Evolutionary conservation across 2,113 vertebrate genomes (phyloP).

Genomic region (Heterochromis multidens): DNA sequence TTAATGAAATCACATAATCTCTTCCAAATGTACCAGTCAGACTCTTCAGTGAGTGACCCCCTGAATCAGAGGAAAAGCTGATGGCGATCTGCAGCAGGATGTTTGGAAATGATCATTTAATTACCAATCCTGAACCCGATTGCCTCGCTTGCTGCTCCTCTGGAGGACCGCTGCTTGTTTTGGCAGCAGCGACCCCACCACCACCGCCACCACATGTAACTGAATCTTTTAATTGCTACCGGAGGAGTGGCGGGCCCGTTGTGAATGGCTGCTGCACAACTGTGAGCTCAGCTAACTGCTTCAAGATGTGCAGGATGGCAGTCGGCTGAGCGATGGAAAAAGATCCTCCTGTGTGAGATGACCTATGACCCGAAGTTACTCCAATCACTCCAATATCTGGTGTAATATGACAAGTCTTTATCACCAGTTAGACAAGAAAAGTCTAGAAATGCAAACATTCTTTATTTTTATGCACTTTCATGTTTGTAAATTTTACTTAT

Average conservation of each 20-base stretch:
- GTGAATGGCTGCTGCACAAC: conserved; percentile 4
- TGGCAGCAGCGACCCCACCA: not conserved
- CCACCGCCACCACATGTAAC: not conserved
- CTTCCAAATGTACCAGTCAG: not conserved
- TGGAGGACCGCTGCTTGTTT: not conserved
- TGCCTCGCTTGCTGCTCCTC: not conserved
- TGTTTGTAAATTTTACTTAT: not conserved
- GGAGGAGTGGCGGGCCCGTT: not conserved
- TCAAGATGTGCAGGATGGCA: conserved; percentile 12
- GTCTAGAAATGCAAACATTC: not conserved
- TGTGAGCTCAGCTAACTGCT: conserved; percentile 23
- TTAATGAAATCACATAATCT: not conserved
- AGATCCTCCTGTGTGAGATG: not conserved
- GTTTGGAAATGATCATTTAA: conserved; percentile 34
- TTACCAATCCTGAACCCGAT: not conserved
- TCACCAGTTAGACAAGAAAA: not conserved
- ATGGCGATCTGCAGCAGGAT: conserved; percentile 1
- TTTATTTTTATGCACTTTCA: not conserved
- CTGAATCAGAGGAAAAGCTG: not conserved
- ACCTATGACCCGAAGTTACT: not conserved
- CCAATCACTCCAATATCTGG: not conserved
- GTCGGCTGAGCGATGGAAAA: not conserved
- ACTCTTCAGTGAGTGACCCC: not conserved
- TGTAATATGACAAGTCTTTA: not conserved
- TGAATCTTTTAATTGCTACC: conserved; percentile 2